Evolutionary conservation across 2,888 invertebrate species (phyloP).

Genomic region (Lobophora halterata): DNA sequence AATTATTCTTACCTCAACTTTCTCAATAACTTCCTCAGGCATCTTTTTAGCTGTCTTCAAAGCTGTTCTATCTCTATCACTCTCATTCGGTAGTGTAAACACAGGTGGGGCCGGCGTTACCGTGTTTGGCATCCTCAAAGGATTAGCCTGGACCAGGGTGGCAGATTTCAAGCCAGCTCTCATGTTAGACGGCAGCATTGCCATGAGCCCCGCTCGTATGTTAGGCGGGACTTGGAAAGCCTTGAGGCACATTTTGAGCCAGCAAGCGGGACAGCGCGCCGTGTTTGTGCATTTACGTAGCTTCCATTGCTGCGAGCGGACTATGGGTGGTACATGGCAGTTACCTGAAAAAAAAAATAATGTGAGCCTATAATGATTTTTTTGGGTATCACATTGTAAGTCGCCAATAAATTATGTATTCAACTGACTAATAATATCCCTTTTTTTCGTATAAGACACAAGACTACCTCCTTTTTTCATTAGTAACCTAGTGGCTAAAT

Average conservation of each 20-base stretch:
- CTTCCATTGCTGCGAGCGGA: conserved; percentile 86
- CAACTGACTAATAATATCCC: too few relatives aligned
- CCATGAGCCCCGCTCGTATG: conserved; percentile 84
- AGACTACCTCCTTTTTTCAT: too few relatives aligned
- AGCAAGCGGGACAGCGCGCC: conserved; percentile 91
- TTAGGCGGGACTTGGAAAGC: conserved; percentile 88
- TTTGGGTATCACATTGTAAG: too few relatives aligned
- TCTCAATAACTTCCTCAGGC: conserved; percentile 57
- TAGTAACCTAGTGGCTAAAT: too few relatives aligned
- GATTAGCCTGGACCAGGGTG: conserved; percentile 51
- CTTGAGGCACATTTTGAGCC: conserved; percentile 91
- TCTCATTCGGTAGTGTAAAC: conserved; percentile 53
- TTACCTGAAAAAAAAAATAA: conserved; percentile 68
- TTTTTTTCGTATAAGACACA: too few relatives aligned
- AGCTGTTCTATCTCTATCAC: too few relatives aligned
- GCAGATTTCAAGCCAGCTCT: conserved; percentile 53
- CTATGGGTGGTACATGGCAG: conserved; percentile 86
- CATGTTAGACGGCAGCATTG: conserved; percentile 86
- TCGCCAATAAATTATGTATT: too few relatives aligned
- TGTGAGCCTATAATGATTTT: too few relatives aligned
- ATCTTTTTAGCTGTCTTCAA: conserved; percentile 57
- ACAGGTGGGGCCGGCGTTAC: conserved; percentile 46
- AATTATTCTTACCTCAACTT: conserved; percentile 51
- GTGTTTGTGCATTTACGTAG: conserved; percentile 85
- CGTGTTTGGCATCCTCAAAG: conserved; percentile 47